Conservation (phyloP, 2,888 invertebrate species). For the Leptinotarsa rubiginosa region DNA sequence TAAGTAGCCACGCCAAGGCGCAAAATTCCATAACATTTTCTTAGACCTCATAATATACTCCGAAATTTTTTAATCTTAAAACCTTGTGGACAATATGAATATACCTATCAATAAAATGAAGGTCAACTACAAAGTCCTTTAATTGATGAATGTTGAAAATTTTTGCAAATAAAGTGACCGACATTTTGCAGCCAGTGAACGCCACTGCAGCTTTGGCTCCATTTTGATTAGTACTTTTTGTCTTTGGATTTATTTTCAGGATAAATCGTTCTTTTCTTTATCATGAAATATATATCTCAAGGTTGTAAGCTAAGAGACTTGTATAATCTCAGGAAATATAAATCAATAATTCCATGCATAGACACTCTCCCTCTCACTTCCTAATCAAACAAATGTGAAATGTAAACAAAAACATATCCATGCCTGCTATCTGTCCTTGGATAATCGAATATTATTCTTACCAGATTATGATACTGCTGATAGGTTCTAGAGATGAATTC, state of each 20-base stretch:
- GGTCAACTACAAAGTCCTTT: background rate
- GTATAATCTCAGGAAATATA: conserved; percentile 19
- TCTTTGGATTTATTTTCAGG: background rate
- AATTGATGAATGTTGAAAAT: background rate
- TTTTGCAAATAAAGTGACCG: background rate
- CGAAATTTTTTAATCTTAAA: too few species aligned
- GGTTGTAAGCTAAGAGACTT: background rate
- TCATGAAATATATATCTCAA: conserved; percentile 10
- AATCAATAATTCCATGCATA: conserved; percentile 30
- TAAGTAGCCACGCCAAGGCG: too few species aligned
- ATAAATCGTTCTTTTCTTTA: background rate
- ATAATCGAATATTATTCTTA: conserved; percentile 9
- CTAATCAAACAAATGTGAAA: conserved; percentile 23
- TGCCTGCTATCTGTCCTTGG: conserved; percentile 21
- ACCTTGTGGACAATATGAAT: background rate
- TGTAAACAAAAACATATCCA: conserved; percentile 43
- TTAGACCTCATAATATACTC: too few species aligned
- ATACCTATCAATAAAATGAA: conserved; percentile 12
- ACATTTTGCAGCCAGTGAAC: background rate
- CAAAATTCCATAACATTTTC: too few species aligned
- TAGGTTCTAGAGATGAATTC: background rate
- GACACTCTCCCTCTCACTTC: conserved; percentile 30
- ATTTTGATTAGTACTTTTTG: background rate
- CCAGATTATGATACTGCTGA: conserved; percentile 7
- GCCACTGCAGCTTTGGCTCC: conserved; percentile 5